Conservation (phyloP, 2,888 invertebrate species). For the Liodrosophila aerea region DNA sequence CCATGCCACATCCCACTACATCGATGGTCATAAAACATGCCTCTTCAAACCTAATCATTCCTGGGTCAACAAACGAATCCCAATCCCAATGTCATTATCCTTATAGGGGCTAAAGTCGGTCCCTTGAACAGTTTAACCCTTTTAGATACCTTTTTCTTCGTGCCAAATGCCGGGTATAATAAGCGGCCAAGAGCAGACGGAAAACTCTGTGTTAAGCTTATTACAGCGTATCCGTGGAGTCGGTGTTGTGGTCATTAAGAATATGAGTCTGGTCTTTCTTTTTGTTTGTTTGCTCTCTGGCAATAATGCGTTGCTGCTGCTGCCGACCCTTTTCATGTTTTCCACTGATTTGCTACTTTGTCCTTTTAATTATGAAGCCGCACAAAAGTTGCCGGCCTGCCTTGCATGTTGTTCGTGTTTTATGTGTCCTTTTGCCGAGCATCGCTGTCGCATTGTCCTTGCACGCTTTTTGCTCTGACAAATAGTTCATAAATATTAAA, state of each 20-base stretch:
- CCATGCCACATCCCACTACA: conserved; percentile 12
- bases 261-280: conserved; percentile 1
- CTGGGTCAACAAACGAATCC: conserved; percentile 50
- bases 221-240: conserved; percentile 9
- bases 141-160: conserved; percentile 22
- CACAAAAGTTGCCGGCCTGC: conserved; percentile 41
- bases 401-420: neutral
- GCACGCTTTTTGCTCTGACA: conserved; percentile 32
- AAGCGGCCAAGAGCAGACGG: too few species aligned
- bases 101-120: conserved; percentile 1
- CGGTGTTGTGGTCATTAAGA: neutral
- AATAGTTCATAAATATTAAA: conserved; percentile 74
- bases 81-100: conserved; percentile 18
- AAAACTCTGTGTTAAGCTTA: too few species aligned
- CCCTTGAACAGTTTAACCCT: conserved; percentile 37
- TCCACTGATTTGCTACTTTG: conserved; percentile 73
- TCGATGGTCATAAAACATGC: conserved; percentile 35
- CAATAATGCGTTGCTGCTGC: conserved; percentile 20
- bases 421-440: conserved; percentile 29
- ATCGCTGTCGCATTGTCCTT: conserved; percentile 30
- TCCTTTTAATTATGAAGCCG: conserved; percentile 74
- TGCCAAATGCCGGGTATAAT: too few species aligned
- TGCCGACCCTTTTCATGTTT: conserved; percentile 59
- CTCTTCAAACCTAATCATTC: conserved; percentile 54
- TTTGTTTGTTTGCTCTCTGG: conserved; percentile 13